Evolutionary conservation across 2,113 vertebrate species (phyloP).

Genomic region (Mesocricetus auratus): DNA sequence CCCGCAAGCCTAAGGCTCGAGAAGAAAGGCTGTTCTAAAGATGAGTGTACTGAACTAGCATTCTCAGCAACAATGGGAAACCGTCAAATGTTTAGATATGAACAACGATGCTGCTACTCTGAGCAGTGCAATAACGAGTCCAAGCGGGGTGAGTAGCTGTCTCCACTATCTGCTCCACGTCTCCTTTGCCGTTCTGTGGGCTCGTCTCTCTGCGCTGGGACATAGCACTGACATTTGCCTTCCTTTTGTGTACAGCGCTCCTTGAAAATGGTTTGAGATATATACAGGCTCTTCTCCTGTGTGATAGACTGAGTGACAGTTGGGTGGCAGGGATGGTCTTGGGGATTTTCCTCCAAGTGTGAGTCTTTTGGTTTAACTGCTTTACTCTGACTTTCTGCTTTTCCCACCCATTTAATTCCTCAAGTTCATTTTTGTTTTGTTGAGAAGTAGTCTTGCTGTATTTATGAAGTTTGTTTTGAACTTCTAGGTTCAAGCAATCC

Average conservation of each 20-base stretch:
- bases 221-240: too few relatives aligned
- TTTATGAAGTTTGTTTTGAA: neutral
- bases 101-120: neutral
- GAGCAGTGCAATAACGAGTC: neutral
- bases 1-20: accelerated
- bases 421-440: neutral
- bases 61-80: neutral
- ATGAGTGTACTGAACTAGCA: accelerated
- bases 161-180: accelerated
- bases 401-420: neutral
- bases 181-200: too few relatives aligned
- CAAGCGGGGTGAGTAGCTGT: neutral
- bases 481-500: neutral
- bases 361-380: neutral
- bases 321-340: neutral
- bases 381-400: neutral
- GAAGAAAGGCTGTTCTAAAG: neutral
- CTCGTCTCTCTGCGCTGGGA: neutral
- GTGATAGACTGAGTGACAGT: neutral
- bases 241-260: neutral
- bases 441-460: neutral
- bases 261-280: neutral
- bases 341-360: neutral
- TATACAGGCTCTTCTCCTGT: neutral
- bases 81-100: accelerated